Percentiles rank a stretch among this genome's conserved stretches.
Conservation (phyloP, 2,113 vertebrate genomes). For the Haplotaxodon microlepis region DNA sequence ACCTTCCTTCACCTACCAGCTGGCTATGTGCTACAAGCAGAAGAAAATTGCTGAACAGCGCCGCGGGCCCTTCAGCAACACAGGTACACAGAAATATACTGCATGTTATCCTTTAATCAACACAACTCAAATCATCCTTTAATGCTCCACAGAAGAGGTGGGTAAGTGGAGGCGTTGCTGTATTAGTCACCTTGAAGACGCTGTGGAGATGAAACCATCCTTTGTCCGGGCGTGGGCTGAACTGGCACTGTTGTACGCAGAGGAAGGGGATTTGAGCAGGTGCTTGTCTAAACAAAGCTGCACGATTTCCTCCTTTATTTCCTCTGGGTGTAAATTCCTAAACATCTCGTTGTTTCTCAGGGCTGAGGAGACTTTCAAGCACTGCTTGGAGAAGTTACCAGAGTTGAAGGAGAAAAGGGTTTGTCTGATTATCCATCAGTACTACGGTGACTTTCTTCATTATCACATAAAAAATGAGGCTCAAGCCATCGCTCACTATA, state of each 20-base stretch:
- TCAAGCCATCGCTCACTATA: not conserved
- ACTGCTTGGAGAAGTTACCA: not conserved
- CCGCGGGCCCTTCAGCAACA: rapidly evolving
- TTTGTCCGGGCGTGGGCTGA: rapidly evolving
- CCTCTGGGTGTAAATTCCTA: rapidly evolving
- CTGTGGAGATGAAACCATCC: too few species aligned
- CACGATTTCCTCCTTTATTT: rapidly evolving
- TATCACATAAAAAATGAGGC: rapidly evolving
- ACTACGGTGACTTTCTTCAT: rapidly evolving
- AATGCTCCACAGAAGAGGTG: too few species aligned
- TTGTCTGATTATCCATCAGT: rapidly evolving
- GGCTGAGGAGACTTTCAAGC: rapidly evolving
- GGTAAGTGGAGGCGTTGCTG: rapidly evolving
- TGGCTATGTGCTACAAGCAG: not conserved
- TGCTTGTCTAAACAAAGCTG: rapidly evolving
- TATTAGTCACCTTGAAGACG: rapidly evolving
- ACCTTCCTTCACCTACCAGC: rapidly evolving
- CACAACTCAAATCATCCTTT: not conserved
- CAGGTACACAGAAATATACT: rapidly evolving
- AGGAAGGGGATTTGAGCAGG: not conserved
- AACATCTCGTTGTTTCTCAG: not conserved
- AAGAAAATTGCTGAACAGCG: not conserved
- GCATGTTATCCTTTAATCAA: rapidly evolving
- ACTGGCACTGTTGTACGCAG: too few species aligned
- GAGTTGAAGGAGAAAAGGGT: rapidly evolving